These are phyloP conservation scores for Callipepla californica DNA, from an alignment of 2,113 vertebrate genomes.

Conservation along the genomic window DNA sequence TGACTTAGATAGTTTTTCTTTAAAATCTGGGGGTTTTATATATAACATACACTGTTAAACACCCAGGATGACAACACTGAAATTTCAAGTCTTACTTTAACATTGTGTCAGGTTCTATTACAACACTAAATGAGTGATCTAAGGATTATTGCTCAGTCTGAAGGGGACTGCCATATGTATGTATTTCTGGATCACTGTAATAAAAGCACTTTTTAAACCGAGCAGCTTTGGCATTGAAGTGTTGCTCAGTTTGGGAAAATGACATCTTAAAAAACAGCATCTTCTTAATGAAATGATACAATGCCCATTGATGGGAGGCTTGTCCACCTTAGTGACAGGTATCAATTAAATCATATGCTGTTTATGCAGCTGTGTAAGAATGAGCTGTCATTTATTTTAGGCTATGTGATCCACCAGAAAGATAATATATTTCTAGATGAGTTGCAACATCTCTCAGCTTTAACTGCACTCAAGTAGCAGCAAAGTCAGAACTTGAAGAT, in stretches of 20 bases:
- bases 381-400: background rate
- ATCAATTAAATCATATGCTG: background rate
- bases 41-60: background rate
- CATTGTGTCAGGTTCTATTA: background rate
- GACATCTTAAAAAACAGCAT: background rate
- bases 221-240: background rate
- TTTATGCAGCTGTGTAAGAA: background rate
- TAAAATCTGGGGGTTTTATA: background rate
- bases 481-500: conserved; percentile 30
- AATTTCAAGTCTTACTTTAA: background rate
- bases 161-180: background rate
- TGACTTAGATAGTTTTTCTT: rapidly evolving
- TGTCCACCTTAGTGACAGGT: background rate
- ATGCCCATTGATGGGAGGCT: background rate
- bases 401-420: background rate
- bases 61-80: background rate
- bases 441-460: conserved; percentile 8
- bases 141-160: background rate
- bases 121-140: background rate
- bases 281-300: background rate
- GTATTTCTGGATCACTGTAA: background rate
- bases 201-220: background rate
- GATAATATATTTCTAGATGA: background rate
- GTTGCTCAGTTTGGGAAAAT: background rate
- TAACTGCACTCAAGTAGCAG: conserved; percentile 23